Percentiles rank a stretch among this genome's conserved stretches.
phyloP scores from a whole-genome alignment of 2,113 vertebrate genomes.

The Dasyprocta punctata region DNA sequence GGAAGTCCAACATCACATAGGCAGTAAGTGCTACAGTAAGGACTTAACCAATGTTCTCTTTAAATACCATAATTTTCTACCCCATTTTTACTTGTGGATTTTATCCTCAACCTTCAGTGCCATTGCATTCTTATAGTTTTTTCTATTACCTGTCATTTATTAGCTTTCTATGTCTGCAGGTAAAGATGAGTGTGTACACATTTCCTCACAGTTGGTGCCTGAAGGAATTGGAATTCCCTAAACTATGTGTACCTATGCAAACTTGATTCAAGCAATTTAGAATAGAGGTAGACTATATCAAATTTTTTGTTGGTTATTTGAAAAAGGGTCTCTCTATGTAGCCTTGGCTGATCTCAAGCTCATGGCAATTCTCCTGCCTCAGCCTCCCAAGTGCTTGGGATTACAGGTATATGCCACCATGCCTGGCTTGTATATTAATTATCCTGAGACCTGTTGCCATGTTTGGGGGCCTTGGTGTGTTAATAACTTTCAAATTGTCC shows the following conservation, averaged over 20 bases:
- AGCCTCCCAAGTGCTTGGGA: neutral
- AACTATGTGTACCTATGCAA: neutral
- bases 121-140: neutral
- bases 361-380: neutral
- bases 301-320: neutral
- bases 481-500: conserved; percentile 38
- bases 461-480: conserved; percentile 30
- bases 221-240: neutral
- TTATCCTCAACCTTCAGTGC: neutral
- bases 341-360: neutral
- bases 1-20: neutral
- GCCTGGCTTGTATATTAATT: neutral
- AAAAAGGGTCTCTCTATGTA: neutral
- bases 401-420: neutral
- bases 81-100: neutral
- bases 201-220: neutral
- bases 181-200: neutral
- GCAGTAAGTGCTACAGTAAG: neutral
- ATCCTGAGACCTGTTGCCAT: neutral
- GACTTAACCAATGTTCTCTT: neutral
- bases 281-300: neutral
- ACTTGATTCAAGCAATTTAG: neutral
- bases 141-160: neutral
- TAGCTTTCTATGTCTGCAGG: neutral
- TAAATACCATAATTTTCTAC: neutral